Base-by-base conservation (phyloP, 2,888 invertebrate species). In the Ceriagrion tenellum region DNA sequence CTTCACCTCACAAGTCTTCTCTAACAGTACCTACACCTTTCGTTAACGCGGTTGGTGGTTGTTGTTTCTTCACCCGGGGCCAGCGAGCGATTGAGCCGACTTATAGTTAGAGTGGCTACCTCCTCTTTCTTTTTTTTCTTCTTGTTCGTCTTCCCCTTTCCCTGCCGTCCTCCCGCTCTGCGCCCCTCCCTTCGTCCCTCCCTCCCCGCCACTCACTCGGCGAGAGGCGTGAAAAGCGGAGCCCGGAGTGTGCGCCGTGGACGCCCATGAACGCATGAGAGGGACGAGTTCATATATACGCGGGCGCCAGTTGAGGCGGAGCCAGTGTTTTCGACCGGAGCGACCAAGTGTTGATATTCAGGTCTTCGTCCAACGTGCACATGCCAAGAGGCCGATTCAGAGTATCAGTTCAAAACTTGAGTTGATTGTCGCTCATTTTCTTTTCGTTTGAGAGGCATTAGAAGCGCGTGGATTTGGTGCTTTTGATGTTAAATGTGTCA, bases 161-260 rank as follows among this genome's bases (percentile, higher is more conserved):
- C 26, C 69, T 8, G 10, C 10, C 69, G 4, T 20, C 59, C 59
- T 20, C 12, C 59, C 59, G 59, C 59, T 20, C 16, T 2, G 18
- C 59, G 16, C 20, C 20, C 59, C 1, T 6, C 35, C 16, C 16
- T 13, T 13, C 16, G 8, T 16, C 30, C 35, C 16, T 30, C 81
- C 35, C 81, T 16, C 35, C 35, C 81, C 81, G 30, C 81, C 35
- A 30, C 35, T 35, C 69, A 8, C 69, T 69, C 69, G 10, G 26
- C 35, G 81, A 13, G 81, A 81, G 81, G 35, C 30, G 81, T 35
- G 81, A 35, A 35, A 81, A 81, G 35, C 30, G 81, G 69, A 69
- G 69, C n/a, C 81, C 35, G 35, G 81, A 81, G 81, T 81, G 81
- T 81, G 81, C 81, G 81, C 81, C 81, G 81, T 81, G 8, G 81